phyloP scores from a whole-genome alignment of 1,140 invertebrate genomes.

The Pseudomyrmex flavicornis region DNA sequence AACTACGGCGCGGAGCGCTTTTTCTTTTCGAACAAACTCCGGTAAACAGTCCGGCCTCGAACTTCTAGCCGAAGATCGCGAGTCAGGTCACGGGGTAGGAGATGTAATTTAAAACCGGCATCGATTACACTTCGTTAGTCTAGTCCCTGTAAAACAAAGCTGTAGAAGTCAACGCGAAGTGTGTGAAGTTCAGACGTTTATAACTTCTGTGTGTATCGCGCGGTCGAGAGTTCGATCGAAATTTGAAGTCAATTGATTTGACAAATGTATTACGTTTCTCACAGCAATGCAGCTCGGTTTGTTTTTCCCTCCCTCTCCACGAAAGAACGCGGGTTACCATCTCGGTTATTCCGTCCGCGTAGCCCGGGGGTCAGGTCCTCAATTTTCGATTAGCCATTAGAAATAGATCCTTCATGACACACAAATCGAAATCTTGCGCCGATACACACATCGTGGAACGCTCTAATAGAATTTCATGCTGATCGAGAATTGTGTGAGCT shows the following conservation, averaged over 20 bases:
- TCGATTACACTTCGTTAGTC: neutral
- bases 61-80: slow-evolving; percentile 43
- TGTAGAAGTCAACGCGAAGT: slow-evolving; percentile 53
- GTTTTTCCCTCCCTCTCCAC: no score
- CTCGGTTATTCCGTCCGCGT: neutral
- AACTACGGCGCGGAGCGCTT: slow-evolving; percentile 17
- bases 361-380: slow-evolving; percentile 19
- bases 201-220: no score
- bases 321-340: no score
- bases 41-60: neutral
- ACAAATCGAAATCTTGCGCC: slow-evolving; percentile 65
- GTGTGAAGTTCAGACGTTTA: no score
- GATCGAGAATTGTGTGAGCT: slow-evolving; percentile 53
- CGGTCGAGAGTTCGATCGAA: no score
- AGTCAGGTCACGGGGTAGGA: slow-evolving; percentile 66
- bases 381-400: slow-evolving; percentile 69
- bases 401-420: slow-evolving; percentile 69
- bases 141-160: slow-evolving; percentile 8
- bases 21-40: slow-evolving; percentile 4
- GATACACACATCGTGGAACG: neutral
- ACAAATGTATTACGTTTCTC: no score
- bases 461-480: slow-evolving; percentile 73
- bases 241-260: no score
- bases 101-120: slow-evolving; percentile 68
- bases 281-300: no score